phyloP scores from a whole-genome alignment of 2,888 invertebrate species.

The Lepidochrysops patricia region DNA sequence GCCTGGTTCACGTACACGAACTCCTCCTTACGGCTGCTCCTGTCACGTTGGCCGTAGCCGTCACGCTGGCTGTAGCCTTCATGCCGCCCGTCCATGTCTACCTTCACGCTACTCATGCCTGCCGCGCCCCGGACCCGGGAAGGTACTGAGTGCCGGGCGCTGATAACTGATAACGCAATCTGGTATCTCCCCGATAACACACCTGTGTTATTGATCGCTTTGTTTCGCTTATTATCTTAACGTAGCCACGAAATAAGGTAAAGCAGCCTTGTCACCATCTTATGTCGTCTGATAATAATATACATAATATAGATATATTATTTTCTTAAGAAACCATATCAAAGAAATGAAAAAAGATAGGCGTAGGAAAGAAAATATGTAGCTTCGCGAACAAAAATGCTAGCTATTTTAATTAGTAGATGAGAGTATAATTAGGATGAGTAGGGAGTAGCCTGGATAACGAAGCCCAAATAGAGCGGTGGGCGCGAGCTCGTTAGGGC shows the following conservation, averaged over 20 bases:
- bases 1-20: slow-evolving; percentile 54
- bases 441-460: neutral
- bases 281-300: no score
- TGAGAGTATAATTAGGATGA: neutral
- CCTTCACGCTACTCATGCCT: neutral
- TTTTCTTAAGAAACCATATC: no score
- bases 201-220: slow-evolving; percentile 11
- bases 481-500: neutral
- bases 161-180: slow-evolving; percentile 8
- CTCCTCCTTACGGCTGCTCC: slow-evolving; percentile 22
- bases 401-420: neutral
- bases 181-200: slow-evolving; percentile 6
- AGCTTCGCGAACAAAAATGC: neutral
- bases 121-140: neutral
- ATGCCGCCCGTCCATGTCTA: neutral
- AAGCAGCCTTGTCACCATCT: neutral
- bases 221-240: slow-evolving; percentile 4
- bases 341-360: neutral
- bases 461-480: neutral
- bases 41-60: neutral
- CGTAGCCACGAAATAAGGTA: neutral
- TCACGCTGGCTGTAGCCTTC: neutral
- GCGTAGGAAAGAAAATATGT: neutral
- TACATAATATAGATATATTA: no score
- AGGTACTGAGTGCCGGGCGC: neutral